These are phyloP conservation scores for Cherax destructor DNA, from an alignment of 1,140 invertebrate genomes.

Conservation along the genomic window DNA sequence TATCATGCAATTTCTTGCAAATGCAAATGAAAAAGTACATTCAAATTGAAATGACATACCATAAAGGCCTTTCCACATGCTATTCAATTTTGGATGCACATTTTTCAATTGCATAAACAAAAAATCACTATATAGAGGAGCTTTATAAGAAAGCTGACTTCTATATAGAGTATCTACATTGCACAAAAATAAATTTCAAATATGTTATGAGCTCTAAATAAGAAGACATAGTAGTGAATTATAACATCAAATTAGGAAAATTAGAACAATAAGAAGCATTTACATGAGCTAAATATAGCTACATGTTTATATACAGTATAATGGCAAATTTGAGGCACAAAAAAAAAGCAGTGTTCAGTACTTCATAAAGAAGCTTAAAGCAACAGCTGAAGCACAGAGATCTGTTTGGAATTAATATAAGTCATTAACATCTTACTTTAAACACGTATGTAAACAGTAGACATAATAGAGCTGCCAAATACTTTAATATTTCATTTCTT, in stretches of 20 bases:
- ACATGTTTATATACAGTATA: neutral
- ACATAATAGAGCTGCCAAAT: neutral
- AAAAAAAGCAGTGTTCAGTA: neutral
- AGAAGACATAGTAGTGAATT: neutral
- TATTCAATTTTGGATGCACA: no score
- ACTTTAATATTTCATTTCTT: neutral
- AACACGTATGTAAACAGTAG: neutral
- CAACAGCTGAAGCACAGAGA: neutral
- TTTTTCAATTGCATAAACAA: no score
- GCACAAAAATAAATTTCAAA: no score
- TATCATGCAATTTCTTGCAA: no score
- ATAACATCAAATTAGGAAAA: no score
- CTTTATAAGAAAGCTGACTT: no score
- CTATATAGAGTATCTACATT: no score
- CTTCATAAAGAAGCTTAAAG: neutral
- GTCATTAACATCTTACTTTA: neutral
- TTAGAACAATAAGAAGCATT: neutral
- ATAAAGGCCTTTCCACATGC: no score
- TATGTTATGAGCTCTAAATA: no score
- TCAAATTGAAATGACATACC: no score
- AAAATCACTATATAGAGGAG: no score
- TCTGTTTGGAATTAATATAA: neutral
- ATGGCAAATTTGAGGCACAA: neutral
- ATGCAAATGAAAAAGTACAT: no score
- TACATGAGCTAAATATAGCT: neutral